Evolutionary conservation across 37 sponge, comb jelly and placozoan species (phyloP), one percentile per base, ranked within the genome.

Genomic region (Beroe forskalii): DNA sequence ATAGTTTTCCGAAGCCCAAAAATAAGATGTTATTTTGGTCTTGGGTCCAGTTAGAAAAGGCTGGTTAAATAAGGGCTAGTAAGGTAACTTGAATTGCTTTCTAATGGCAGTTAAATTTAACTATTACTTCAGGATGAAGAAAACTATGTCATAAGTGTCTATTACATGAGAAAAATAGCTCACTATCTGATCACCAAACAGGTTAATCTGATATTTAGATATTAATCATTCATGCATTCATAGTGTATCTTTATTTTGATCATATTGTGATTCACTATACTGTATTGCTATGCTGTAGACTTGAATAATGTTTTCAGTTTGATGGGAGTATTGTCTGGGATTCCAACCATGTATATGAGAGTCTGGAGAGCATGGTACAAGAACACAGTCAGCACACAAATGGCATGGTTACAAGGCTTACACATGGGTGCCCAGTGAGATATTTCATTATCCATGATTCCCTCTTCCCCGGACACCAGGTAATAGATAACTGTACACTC

Each of bases 111-210:
- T n/a, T n/a, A n/a, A n/a, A n/a, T n/a, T n/a, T n/a, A n/a, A n/a
- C n/a, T n/a, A n/a, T n/a, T n/a, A n/a, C 31, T n/a, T 30, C 66
- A 69, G 55, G 86, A 80, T 38, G 86, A 80, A 42, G 86, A 80
- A 25, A 80, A 80, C 31, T 80, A 80, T 80, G 86, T 80, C 4
- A 80, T 80, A 23, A 80, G 86, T 80, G 86, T 80, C 3, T 80
- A 44, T 27, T 80, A 38, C 30, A 80, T 22, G n/a, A 41, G 86
- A 22, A 32, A 44, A n/a, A 80, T 80, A 41, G 86, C 86, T 38
- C 86, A 80, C 86, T 80, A 80, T 80, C 86, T 80, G 1, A 80
- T 80, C 23, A 80, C 22, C 4, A 80, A 80, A 43, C 55, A 80
- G 86, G 86, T 80, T 42, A 36, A 48, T 48, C n/a, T n/a, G n/a